Evolutionary conservation across 2,888 invertebrate genomes (phyloP).

Genomic region (Agrochola circellaris): DNA sequence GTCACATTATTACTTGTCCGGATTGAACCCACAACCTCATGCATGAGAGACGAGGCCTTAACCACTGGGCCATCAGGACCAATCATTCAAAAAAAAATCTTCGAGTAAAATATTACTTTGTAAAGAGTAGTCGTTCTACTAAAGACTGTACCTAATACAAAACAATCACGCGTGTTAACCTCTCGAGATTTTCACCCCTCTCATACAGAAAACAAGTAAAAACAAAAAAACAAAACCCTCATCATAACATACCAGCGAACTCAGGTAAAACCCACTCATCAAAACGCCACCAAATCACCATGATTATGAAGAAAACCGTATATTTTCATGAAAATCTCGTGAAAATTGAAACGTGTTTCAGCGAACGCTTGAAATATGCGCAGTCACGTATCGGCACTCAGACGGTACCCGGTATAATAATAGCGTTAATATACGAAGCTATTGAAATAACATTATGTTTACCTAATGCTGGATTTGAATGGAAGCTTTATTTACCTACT

Average conservation of each 20-base stretch:
- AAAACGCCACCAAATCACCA: slow-evolving; percentile 53
- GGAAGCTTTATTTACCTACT: slow-evolving; percentile 53
- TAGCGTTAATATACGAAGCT: slow-evolving; percentile 67
- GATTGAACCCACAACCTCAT: too few species aligned
- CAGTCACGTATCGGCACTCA: slow-evolving; percentile 75
- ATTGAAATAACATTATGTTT: slow-evolving; percentile 63
- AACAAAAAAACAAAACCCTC: slow-evolving; percentile 28
- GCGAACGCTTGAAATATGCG: slow-evolving; percentile 67
- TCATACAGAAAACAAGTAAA: slow-evolving; percentile 2
- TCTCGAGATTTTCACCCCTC: slow-evolving; percentile 18
- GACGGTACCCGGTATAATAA: slow-evolving; percentile 66
- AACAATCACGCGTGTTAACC: neutral
- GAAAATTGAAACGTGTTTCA: slow-evolving; percentile 70
- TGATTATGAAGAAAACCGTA: slow-evolving; percentile 59
- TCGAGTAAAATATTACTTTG: neutral
- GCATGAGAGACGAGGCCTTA: too few species aligned
- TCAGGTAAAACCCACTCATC: slow-evolving; percentile 51
- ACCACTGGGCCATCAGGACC: too few species aligned
- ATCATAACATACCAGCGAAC: slow-evolving; percentile 24
- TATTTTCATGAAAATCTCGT: slow-evolving; percentile 66
- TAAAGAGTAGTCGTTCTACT: neutral
- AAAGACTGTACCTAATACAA: neutral
- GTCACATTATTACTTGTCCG: too few species aligned
- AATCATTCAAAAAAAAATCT: too few species aligned
- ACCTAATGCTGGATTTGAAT: slow-evolving; percentile 59